These are phyloP conservation scores for Brienomyrus brachyistius DNA, from an alignment of 2,113 vertebrate genomes.

Conservation along the genomic window DNA sequence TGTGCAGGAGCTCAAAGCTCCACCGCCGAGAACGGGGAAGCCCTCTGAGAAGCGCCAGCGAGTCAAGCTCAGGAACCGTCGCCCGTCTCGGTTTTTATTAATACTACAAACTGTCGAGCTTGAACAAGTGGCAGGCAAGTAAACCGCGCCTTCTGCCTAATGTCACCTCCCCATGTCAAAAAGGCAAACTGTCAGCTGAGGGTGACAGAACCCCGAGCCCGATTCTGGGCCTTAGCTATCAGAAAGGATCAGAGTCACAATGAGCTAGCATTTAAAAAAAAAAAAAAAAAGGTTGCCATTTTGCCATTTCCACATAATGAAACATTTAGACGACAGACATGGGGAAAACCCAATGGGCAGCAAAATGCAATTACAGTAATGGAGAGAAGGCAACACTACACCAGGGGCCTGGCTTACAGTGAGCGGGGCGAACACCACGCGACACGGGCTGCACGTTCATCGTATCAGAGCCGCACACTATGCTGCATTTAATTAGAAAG, in stretches of 20 bases:
- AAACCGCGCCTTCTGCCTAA: neutral
- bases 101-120: neutral
- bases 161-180: neutral
- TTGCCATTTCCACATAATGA: slow-evolving; percentile 52
- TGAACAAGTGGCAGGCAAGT: neutral
- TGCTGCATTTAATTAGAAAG: neutral
- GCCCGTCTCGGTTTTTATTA: neutral
- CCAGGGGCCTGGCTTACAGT: slow-evolving; percentile 52
- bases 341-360: slow-evolving; percentile 58
- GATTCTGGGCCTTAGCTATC: neutral
- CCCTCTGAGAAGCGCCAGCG: neutral
- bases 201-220: neutral
- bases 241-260: neutral
- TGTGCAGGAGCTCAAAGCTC: neutral
- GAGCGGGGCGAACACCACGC: slow-evolving; percentile 51
- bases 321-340: slow-evolving; percentile 62
- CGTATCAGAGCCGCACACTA: slow-evolving; percentile 37
- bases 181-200: neutral
- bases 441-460: slow-evolving; percentile 33
- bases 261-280: neutral
- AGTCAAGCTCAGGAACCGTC: neutral
- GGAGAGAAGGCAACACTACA: slow-evolving; percentile 64
- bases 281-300: neutral
- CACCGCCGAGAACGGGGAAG: neutral
- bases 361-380: slow-evolving; percentile 69